Conservation (phyloP, 2,113 vertebrate species). For the Psilopogon haemacephalus region DNA sequence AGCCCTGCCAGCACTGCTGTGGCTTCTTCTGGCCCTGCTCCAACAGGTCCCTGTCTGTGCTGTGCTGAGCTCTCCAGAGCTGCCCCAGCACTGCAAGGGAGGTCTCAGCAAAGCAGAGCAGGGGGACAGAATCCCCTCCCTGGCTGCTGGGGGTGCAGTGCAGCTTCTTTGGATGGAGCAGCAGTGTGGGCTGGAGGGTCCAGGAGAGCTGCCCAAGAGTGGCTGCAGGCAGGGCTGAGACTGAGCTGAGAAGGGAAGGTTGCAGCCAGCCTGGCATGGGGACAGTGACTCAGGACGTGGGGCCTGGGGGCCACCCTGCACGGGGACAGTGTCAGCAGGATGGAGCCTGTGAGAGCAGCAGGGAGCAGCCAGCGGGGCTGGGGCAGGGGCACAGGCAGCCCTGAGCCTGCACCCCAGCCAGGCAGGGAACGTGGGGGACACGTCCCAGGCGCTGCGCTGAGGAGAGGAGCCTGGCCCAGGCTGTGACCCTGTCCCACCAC, state of each 20-base stretch:
- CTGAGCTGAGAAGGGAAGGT: not conserved
- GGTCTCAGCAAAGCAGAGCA: too few relatives aligned
- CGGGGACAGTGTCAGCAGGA: not conserved
- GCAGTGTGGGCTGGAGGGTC: too few relatives aligned
- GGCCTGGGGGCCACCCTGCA: not conserved
- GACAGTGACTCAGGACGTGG: not conserved
- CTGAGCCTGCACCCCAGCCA: not conserved
- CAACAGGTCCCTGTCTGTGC: too few relatives aligned
- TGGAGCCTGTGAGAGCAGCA: accelerated
- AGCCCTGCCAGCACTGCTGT: too few relatives aligned
- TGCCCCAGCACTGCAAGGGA: too few relatives aligned
- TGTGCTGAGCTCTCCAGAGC: too few relatives aligned
- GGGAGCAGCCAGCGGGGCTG: not conserved
- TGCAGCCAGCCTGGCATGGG: not conserved
- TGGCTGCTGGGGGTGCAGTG: not conserved
- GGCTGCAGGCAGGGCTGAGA: too few relatives aligned
- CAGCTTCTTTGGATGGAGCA: not conserved
- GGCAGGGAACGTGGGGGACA: not conserved
- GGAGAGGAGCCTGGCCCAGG: not conserved
- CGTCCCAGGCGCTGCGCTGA: accelerated
- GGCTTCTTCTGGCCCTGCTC: too few relatives aligned
- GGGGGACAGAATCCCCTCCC: not conserved
- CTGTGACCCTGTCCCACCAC: accelerated
- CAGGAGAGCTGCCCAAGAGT: not conserved
- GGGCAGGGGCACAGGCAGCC: accelerated